A percentile compares a stretch with the other conserved stretches of the same genome.
Conservation (phyloP, 92 coral and sea anemone genomes). For the Parazoanthus swiftii region DNA sequence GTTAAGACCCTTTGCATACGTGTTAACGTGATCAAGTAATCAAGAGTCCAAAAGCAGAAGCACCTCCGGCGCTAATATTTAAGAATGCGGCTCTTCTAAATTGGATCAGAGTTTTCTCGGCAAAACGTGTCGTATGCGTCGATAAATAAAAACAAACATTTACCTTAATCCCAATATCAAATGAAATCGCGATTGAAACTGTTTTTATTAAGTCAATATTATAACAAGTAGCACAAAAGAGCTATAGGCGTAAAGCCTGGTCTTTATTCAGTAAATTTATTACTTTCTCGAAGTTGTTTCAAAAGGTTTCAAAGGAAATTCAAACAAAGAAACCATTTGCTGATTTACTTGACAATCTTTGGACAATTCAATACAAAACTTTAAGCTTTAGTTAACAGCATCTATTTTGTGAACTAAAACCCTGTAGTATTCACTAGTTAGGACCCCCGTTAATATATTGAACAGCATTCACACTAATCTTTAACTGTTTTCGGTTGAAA, state of each 20-base stretch:
- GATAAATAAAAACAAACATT: constrained; percentile 12
- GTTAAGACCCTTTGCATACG: background rate
- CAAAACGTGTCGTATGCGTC: background rate
- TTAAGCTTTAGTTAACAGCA: background rate
- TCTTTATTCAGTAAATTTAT: background rate
- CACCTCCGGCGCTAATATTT: background rate
- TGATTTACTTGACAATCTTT: background rate
- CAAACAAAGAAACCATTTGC: background rate
- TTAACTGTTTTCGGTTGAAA: constrained; percentile 3
- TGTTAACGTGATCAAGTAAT: background rate
- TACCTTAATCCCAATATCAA: background rate
- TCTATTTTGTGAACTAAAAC: background rate
- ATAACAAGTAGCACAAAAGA: background rate
- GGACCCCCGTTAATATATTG: constrained; percentile 21
- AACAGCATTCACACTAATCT: background rate
- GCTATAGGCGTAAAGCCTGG: no score
- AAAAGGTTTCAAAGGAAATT: background rate
- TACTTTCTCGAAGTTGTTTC: background rate
- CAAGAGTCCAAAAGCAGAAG: background rate
- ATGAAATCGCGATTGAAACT: constrained; percentile 5
- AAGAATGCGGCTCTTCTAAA: background rate
- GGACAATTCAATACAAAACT: background rate
- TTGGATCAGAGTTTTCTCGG: background rate
- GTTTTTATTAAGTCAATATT: background rate
- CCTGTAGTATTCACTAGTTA: background rate